Evolutionary conservation across 2,113 vertebrate genomes (phyloP), one percentile per base, ranked within the genome.

Genomic region (Gobio gobio): DNA sequence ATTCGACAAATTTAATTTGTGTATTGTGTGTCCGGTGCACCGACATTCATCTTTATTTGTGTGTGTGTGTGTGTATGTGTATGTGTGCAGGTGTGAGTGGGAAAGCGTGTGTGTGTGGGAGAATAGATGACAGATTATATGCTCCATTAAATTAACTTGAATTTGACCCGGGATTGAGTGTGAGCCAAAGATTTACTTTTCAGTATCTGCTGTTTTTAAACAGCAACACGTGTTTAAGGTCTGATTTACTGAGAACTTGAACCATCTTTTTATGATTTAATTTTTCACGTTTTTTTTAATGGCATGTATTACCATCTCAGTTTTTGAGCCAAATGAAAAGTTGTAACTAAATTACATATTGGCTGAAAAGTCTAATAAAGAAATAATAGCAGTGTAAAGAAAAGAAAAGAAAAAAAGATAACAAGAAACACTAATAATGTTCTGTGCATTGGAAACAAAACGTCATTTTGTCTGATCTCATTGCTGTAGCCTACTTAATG

Each of bases 361-460:
- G 93, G 93, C 94, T 94, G 94, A 93, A 95, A 92, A 54, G 51
- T 64, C 56, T 59, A 78, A 88, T 84, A 56, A 85, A 73, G 51
- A 88, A 83, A 91, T 93, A 90, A 92, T 80, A 84, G 85, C 94
- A 96, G 93, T 95, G 94, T 94, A 94, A 94, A 96, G 64, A 70
- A 82, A 5, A 59, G 49, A 96, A 94, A 96, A 78, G 3, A 49
- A 3, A 83, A 95, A 59, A 87, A 51, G 13, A 5, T 16, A 77
- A 40, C 40, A 40, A 26, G 63, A 82, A 94, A 95, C 94, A 94
- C 93, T 93, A 94, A 94, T 95, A 94, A 93, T 95, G 94, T 95
- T 96, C 96, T 97, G 96, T 97, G 96, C 95, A 96, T 93, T 95
- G 92, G 94, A 92, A 89, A 83, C 88, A 54, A 85, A 93, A 90